phyloP scores from a whole-genome alignment of 1,140 invertebrate genomes.

The Hesperophylax magnus region DNA sequence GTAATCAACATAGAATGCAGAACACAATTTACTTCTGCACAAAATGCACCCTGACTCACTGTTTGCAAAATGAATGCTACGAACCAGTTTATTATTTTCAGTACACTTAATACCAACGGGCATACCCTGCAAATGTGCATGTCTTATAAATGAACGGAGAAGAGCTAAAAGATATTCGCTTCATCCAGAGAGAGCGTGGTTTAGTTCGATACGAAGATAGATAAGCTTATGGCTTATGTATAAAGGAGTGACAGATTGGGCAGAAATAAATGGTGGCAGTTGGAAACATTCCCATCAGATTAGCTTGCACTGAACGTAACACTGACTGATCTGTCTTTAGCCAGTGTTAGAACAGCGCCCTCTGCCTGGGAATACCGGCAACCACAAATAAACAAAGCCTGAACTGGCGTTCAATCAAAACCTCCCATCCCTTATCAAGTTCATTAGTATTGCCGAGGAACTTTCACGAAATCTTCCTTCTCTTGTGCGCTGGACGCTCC shows the following conservation, averaged over 20 bases:
- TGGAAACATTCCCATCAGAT: constrained; percentile 64
- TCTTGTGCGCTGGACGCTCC: too few species aligned
- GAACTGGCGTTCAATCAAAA: constrained; percentile 43
- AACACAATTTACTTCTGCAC: neutral
- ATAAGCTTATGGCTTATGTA: constrained; percentile 20
- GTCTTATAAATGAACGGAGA: neutral
- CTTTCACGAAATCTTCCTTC: too few species aligned
- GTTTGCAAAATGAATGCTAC: neutral
- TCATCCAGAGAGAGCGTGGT: neutral
- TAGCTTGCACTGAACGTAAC: constrained; percentile 57
- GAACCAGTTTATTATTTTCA: neutral
- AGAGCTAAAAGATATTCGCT: neutral
- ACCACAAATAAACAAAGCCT: constrained; percentile 59
- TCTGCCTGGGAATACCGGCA: constrained; percentile 59
- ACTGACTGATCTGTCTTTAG: constrained; percentile 47
- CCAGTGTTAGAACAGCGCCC: neutral
- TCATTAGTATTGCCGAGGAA: too few species aligned
- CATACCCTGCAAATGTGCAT: neutral
- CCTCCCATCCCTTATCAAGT: too few species aligned
- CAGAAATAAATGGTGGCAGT: constrained; percentile 12
- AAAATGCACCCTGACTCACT: neutral
- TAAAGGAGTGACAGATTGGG: neutral
- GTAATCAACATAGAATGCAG: too few species aligned
- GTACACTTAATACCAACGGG: neutral
- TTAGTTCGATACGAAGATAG: neutral